Evolutionary conservation across 2,113 vertebrate species (phyloP), one percentile per base, ranked within the genome.

Genomic region (Gobius niger): DNA sequence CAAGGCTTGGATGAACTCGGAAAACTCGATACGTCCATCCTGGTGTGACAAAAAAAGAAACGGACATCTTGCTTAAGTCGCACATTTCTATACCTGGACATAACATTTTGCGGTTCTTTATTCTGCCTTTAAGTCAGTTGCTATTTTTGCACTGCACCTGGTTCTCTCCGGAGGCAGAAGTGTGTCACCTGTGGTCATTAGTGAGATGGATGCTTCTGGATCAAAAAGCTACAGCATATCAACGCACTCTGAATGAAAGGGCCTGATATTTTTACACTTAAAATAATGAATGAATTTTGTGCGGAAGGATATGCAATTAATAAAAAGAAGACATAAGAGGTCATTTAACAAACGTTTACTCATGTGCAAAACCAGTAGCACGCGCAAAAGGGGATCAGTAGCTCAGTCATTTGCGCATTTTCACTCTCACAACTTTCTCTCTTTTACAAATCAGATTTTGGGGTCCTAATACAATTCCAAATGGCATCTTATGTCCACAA

Each of bases 11-110:
- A 99, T 99, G 89, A 99, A 99, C 88, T 99, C 97, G 0, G 96
- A 95, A 81, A 99, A 99, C 89, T 99, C 98, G 3, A 99, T 99
- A 76, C 96, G 93, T 67, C 98, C 98, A 0, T 99, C 98, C 98
- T 99, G 47, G 7, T 13, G 70, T 5, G 34, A 74, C 54, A 78
- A 73, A 61, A 62, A 46, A 15, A 64, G 57, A 44, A 60, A 65
- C 50, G 62, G 14, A 67, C 66, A 72, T 40, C 57, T 42, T 73
- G 51, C 61, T 73, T 44, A 61, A 41, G 72, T 73, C 62, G 70
- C 65, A 72, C 44, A 81, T 51, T 40, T 50, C 41, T 70, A 53
- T 67, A 53, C 57, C 75, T 72, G 75, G 57, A 66, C 41, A 24
- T 40, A 82, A 69, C 76, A 72, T 15, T 44, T 73, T 44, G 24